Conservation (phyloP, 1,140 invertebrate genomes). For the Leptonema lineaticorne region DNA sequence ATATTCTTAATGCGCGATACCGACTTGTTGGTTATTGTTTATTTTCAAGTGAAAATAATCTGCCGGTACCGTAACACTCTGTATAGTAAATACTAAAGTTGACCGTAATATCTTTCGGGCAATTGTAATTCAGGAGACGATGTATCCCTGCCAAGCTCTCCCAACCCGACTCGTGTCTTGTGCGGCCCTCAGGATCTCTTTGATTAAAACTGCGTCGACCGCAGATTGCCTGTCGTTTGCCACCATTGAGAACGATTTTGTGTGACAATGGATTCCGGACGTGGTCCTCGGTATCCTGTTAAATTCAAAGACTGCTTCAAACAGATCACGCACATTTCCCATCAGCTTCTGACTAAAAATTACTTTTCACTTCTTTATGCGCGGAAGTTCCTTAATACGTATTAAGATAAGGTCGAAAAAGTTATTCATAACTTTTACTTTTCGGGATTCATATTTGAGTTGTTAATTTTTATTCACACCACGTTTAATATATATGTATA, state of each 20-base stretch:
- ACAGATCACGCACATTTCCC: slow-evolving; percentile 7
- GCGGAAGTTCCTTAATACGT: too few relatives aligned
- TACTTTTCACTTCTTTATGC: too few relatives aligned
- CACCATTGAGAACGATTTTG: background rate
- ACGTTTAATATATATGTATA: too few relatives aligned
- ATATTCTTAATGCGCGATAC: too few relatives aligned
- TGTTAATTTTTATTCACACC: too few relatives aligned
- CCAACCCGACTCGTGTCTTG: background rate
- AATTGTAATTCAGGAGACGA: slow-evolving; percentile 26
- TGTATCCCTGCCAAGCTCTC: background rate
- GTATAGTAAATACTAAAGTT: slow-evolving; percentile 6
- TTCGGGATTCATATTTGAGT: too few relatives aligned
- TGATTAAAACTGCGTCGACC: slow-evolving; percentile 25
- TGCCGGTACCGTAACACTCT: slow-evolving; percentile 2
- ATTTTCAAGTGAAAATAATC: slow-evolving; percentile 17
- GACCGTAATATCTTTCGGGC: background rate
- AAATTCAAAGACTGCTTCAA: background rate
- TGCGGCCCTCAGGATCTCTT: slow-evolving; percentile 2
- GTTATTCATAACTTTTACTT: too few relatives aligned
- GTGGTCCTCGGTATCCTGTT: background rate
- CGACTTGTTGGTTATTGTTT: too few relatives aligned
- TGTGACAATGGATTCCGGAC: slow-evolving; percentile 6
- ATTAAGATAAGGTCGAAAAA: too few relatives aligned
- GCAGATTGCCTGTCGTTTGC: slow-evolving; percentile 24
- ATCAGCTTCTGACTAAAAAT: too few relatives aligned